Evolutionary conservation across 2,888 invertebrate genomes (phyloP).

Genomic region (Melipona bicolor): DNA sequence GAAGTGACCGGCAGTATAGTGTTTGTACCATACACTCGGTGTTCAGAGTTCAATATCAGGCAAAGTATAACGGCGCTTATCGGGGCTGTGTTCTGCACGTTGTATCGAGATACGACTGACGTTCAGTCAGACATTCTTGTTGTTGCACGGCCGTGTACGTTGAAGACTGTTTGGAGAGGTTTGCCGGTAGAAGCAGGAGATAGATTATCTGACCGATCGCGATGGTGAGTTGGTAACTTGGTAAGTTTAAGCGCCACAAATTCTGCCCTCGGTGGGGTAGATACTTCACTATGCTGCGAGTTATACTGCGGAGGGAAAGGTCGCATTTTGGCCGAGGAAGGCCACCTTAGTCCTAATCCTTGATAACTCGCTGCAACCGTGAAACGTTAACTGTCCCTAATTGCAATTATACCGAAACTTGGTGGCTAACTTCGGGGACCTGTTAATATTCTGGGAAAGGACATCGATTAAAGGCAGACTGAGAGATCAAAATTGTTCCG

Average conservation of each 20-base stretch:
- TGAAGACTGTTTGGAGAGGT: slow-evolving; percentile 3
- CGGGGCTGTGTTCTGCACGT: neutral
- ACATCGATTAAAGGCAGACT: neutral
- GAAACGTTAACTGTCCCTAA: slow-evolving; percentile 64
- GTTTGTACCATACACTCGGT: neutral
- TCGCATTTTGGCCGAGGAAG: slow-evolving; percentile 54
- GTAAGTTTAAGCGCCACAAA: slow-evolving; percentile 47
- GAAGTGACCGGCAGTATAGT: neutral
- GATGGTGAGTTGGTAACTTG: slow-evolving; percentile 66
- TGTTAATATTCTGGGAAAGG: slow-evolving; percentile 12
- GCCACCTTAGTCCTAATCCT: slow-evolving; percentile 60
- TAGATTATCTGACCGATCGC: slow-evolving; percentile 67
- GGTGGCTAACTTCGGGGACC: neutral
- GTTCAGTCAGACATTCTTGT: slow-evolving; percentile 6
- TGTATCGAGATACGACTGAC: neutral
- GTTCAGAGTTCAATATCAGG: neutral
- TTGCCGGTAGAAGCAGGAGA: slow-evolving; percentile 3
- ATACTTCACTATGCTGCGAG: slow-evolving; percentile 47
- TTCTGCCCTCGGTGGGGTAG: slow-evolving; percentile 50
- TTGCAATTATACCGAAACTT: slow-evolving; percentile 64
- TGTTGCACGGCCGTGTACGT: neutral
- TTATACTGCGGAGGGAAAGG: slow-evolving; percentile 3
- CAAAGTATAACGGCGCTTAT: slow-evolving; percentile 26
- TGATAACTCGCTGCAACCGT: slow-evolving; percentile 57
- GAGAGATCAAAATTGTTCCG: neutral